Evolutionary conservation across 2,113 vertebrate species (phyloP), one percentile per base, ranked within the genome.

Genomic region (Perca flavescens): DNA sequence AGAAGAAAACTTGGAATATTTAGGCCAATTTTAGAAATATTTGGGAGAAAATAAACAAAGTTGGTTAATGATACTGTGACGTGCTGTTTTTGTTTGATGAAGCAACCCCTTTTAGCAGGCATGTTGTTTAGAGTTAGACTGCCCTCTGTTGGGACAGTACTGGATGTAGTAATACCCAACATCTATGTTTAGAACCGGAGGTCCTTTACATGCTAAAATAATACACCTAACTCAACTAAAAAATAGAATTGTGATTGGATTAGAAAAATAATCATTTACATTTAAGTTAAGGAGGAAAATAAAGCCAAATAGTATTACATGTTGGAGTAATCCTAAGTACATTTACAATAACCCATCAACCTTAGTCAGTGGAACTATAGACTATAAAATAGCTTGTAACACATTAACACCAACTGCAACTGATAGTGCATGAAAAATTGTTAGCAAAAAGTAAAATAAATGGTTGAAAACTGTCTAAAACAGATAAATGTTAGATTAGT

Each of bases 21-120:
- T 43, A 91, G 82, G 80, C 82, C 85, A 93, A 88, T 91, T 93
- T 93, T 93, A 94, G 90, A 86, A 77, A 74, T 84, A 77, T 79
- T 88, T 91, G 80, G 77, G 64, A 78, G 60, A 83, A 89, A 94
- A 94, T 93, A 92, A 93, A 94, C 60, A 49, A 84, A 91, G 80
- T 87, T 89, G 89, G 50, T 93, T 83, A 80, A 82, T 82, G 25
- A 67, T 60, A 21, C 4, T 76, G 86, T 83, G 50, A 68, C 65
- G 49, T 76, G 68, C 11, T 77, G 84, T 88, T 43, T 84, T 86
- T 56, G 61, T 79, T 87, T 16, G 58, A 17, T 49, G 40, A 28
- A 2, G 13, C 14, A 46, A 49, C 54, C 14, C 14, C 8, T 62
- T 28, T 6, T 36, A 64, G 28, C 25, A 40, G 47, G 36, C 53